Evolutionary conservation across 2,797 vertebrate species (phyloP).

Genomic region (Avahi laniger): DNA sequence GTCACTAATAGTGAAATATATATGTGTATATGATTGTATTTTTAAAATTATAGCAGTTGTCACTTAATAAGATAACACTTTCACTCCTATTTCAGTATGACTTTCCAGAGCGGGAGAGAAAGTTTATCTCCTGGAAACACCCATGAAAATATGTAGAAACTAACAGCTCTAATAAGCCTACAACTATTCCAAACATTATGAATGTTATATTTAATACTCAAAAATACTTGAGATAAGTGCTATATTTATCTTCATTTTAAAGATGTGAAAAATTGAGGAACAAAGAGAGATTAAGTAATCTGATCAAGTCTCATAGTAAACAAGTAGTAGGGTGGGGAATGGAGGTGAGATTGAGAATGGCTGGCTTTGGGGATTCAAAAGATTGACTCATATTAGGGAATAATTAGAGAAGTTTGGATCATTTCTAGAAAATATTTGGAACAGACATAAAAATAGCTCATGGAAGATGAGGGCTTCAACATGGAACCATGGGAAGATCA

Average conservation of each 20-base stretch:
- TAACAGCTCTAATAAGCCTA: background rate
- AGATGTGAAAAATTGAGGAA: background rate
- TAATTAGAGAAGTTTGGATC: background rate
- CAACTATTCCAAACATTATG: background rate
- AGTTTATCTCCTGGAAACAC: background rate
- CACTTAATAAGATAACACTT: background rate
- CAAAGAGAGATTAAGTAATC: background rate
- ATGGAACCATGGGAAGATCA: background rate
- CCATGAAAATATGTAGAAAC: background rate
- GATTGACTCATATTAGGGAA: background rate
- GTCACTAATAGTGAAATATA: background rate
- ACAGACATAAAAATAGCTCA: background rate
- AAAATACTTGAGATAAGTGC: background rate
- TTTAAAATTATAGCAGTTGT: background rate
- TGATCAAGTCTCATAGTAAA: background rate
- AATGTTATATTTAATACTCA: background rate
- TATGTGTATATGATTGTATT: background rate
- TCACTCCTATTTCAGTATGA: background rate
- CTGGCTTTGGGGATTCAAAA: background rate
- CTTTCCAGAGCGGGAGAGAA: background rate
- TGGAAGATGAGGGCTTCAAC: background rate
- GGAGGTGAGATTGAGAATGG: background rate
- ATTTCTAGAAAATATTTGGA: background rate
- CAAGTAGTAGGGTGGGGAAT: background rate
- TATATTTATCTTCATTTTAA: background rate